Evolutionary conservation across 2,888 invertebrate species (phyloP).

Genomic region (Hydrotaea diabolus): DNA sequence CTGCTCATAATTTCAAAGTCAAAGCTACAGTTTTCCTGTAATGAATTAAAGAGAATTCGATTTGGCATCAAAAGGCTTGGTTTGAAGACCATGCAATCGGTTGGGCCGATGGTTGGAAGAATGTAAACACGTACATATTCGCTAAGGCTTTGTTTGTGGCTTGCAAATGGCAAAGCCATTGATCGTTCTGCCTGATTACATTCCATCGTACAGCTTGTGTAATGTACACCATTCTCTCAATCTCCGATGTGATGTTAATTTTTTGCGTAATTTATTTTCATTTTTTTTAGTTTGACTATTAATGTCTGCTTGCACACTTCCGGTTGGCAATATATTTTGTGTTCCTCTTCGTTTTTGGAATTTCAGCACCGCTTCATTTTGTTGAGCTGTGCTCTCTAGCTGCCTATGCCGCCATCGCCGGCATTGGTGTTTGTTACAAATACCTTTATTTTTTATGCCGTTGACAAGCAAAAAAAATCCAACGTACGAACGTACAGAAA

Average conservation of each 20-base stretch:
- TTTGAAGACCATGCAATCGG: neutral
- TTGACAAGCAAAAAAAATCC: neutral
- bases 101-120: neutral
- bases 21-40: neutral
- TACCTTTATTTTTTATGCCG: neutral
- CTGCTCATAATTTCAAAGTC: neutral
- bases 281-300: neutral
- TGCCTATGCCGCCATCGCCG: constrained; percentile 7
- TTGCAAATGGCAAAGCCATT: constrained; percentile 28
- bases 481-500: neutral
- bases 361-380: neutral
- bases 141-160: neutral
- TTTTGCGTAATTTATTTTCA: neutral
- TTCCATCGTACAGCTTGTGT: neutral
- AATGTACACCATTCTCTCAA: neutral
- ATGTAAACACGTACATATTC: too few relatives aligned
- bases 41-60: neutral
- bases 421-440: neutral
- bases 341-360: neutral
- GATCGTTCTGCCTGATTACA: constrained; percentile 49
- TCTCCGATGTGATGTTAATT: neutral
- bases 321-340: constrained; percentile 1
- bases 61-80: neutral
- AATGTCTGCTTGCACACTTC: neutral
- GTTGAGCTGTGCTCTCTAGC: too few relatives aligned